Conservation (phyloP, 2,797 vertebrate genomes). For the Mycteria americana region DNA sequence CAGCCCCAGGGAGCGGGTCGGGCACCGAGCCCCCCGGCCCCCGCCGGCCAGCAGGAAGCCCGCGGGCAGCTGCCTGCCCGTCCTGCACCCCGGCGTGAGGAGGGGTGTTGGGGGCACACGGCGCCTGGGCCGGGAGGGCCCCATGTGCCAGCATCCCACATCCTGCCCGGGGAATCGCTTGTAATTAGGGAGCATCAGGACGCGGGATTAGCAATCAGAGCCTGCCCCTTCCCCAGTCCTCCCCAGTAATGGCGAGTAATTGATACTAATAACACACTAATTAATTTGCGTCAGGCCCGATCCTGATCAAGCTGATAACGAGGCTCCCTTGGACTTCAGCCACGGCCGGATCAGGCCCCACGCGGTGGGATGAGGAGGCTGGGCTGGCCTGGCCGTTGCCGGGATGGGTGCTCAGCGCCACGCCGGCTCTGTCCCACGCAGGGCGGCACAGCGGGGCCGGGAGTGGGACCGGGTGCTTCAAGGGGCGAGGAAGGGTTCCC, state of each 20-base stretch:
- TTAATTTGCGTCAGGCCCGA: constrained; percentile 42
- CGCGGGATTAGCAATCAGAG: constrained; percentile 33
- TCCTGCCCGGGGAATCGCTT: neutral
- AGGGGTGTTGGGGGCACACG: too few relatives aligned
- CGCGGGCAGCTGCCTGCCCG: accelerated
- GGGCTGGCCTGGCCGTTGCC: neutral
- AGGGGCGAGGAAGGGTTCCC: neutral
- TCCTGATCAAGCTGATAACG: constrained; percentile 22
- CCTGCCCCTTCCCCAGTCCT: constrained; percentile 39
- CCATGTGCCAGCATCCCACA: neutral
- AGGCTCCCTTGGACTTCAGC: constrained; percentile 12
- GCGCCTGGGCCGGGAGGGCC: too few relatives aligned
- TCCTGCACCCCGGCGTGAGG: neutral
- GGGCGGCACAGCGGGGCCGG: neutral
- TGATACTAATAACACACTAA: constrained; percentile 53
- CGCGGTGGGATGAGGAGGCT: accelerated
- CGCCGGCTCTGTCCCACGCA: accelerated
- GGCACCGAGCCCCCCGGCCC: neutral
- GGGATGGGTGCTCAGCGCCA: neutral
- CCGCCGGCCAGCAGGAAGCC: accelerated
- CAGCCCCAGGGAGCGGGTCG: accelerated
- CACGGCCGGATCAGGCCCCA: neutral
- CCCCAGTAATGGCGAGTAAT: constrained; percentile 50
- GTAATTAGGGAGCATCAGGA: constrained; percentile 33
- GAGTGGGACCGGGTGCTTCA: neutral